A percentile compares a stretch with the other conserved stretches of the same genome.
phyloP scores from a whole-genome alignment of 2,888 invertebrate genomes.

The Chloroclystis v-ata region DNA sequence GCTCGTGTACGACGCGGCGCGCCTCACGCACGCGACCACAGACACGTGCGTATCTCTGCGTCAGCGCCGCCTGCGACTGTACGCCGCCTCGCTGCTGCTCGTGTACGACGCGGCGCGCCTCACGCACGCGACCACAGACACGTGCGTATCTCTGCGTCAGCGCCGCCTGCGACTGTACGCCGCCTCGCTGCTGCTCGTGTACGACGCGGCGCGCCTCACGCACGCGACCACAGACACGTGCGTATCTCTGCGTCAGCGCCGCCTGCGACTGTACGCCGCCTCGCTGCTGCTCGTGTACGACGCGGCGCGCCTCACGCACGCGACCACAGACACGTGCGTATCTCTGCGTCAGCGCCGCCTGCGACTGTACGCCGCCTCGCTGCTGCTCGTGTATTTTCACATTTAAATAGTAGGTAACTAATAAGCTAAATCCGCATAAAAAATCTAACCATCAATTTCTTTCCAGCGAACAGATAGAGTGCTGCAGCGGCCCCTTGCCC shows the following conservation, averaged over 20 bases:
- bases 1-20: constrained; percentile 14
- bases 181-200: too few species aligned
- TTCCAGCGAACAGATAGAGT: constrained; percentile 56
- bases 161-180: too few species aligned
- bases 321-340: neutral
- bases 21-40: neutral
- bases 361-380: neutral
- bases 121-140: neutral
- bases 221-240: neutral
- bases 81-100: neutral
- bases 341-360: neutral
- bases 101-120: neutral
- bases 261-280: neutral
- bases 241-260: neutral
- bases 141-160: neutral
- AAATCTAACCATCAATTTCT: neutral
- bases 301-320: neutral
- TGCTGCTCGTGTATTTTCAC: too few species aligned
- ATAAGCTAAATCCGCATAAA: too few species aligned
- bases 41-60: neutral
- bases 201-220: neutral
- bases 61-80: neutral
- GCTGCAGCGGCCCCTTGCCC: constrained; percentile 40
- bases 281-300: neutral
- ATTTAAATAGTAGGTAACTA: too few species aligned